phyloP scores from a whole-genome alignment of 2,113 vertebrate species.

The Cathartes aura region DNA sequence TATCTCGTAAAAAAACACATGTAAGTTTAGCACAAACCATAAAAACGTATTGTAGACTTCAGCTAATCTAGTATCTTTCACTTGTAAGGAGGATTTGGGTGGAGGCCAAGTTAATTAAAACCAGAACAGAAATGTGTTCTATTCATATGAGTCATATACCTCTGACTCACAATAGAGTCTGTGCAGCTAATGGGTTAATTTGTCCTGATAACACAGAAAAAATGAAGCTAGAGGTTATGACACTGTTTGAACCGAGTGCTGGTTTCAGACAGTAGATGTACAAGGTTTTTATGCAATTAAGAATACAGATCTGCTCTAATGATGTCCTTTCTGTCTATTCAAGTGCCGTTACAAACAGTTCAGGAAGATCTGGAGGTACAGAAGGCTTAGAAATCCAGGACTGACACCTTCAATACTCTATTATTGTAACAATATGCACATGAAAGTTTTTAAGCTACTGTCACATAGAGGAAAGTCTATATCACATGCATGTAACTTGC shows the following conservation, averaged over 20 bases:
- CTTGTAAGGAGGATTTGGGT: constrained; percentile 29
- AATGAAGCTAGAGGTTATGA: constrained; percentile 29
- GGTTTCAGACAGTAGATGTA: background rate
- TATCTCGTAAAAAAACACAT: constrained; percentile 9
- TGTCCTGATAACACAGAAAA: constrained; percentile 3
- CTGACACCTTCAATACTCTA: background rate
- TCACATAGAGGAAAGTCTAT: background rate
- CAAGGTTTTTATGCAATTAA: background rate
- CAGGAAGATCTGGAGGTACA: background rate
- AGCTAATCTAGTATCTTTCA: constrained; percentile 21
- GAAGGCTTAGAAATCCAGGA: background rate
- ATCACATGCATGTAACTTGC: background rate
- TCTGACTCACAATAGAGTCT: constrained; percentile 31
- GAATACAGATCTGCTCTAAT: constrained; percentile 11
- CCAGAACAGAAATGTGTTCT: constrained; percentile 26
- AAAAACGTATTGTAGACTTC: constrained; percentile 22
- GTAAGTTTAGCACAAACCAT: constrained; percentile 19
- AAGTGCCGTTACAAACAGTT: background rate
- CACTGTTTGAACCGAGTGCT: constrained; percentile 18
- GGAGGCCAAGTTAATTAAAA: constrained; percentile 53
- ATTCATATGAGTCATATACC: constrained; percentile 54
- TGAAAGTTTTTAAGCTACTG: background rate
- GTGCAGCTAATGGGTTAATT: constrained; percentile 58
- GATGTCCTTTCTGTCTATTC: background rate
- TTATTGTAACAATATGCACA: background rate